phyloP scores from a whole-genome alignment of 2,888 invertebrate species.

The Scelioninae gen. 1 region DNA sequence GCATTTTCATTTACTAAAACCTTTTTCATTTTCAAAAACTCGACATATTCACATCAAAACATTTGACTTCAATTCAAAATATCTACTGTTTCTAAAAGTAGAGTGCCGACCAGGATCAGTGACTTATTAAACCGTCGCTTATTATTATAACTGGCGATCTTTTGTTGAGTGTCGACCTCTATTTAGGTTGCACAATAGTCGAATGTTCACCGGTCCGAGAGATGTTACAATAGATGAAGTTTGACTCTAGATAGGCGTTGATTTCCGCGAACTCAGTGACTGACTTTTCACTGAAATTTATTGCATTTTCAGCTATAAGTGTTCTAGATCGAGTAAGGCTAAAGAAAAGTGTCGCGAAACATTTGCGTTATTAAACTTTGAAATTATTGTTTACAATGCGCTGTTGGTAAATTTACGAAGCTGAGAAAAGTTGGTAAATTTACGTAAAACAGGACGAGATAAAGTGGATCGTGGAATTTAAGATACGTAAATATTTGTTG shows the following conservation, averaged over 20 bases:
- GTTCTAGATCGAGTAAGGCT: conserved; percentile 38
- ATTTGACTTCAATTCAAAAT: no score
- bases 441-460: conserved; percentile 23
- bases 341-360: conserved; percentile 45
- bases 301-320: conserved; percentile 32
- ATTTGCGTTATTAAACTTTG: conserved; percentile 49
- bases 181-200: conserved; percentile 30
- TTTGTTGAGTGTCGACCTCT: conserved; percentile 31
- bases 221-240: conserved; percentile 35
- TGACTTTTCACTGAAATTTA: conserved; percentile 52
- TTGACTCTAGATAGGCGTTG: conserved; percentile 47
- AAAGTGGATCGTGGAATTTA: conserved; percentile 42
- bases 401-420: conserved; percentile 26
- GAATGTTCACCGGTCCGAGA: conserved; percentile 23
- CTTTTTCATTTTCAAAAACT: no score
- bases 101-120: not conserved
- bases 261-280: conserved; percentile 44
- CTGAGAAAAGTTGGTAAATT: conserved; percentile 36
- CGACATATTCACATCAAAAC: no score
- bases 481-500: no score
- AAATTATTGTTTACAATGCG: conserved; percentile 47
- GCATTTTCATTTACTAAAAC: no score
- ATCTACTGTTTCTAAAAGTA: not conserved
- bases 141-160: conserved; percentile 24
- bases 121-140: conserved; percentile 20